Evolutionary conservation across 2,113 vertebrate species (phyloP), one percentile per base, ranked within the genome.

Genomic region (Oryzias curvinotus): DNA sequence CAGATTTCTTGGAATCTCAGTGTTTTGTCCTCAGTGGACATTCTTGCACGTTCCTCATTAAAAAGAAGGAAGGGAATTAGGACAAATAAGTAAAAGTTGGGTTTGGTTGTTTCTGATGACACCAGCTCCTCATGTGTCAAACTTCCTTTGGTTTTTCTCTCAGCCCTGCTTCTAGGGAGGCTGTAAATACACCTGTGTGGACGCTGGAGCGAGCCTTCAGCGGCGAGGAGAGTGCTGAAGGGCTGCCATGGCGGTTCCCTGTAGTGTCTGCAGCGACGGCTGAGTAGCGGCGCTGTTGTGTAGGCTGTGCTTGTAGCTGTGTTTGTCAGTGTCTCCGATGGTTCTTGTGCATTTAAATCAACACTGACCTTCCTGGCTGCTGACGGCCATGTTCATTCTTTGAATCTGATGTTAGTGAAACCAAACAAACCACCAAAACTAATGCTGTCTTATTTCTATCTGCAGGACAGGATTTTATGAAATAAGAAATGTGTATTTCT

Each of bases 131-230:
- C 41, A 23, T 49, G 19, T 75, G 66, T 64, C 5, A 7, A 46
- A 10, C 1, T 15, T 65, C 66, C 19, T 28, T 49, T 0, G 75
- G 75, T 82, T 79, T 19, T 58, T 41, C 50, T 64, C 36, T 58
- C 52, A 15, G 30, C 55, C 41, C 52, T 53, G 62, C 73, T 75
- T 73, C 66, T 71, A 46, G 71, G 76, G 65, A 60, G 14, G 62
- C 43, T 88, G 85, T 87, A 88, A 81, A 84, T 85, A 87, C 45
- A 62, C 18, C 13, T 0, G 52, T 41, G 23, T 8, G 65, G 55
- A 57, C 23, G 54, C 36, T 36, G 36, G 36, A 36, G 54, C 13
- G 52, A 7, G 41, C 1, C 25, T 36, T 30, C 60, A 53, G 15
- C 48, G 16, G 36, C 67, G 30, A 62, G 67, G 18, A 48, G 57